Evolutionary conservation across 2,888 invertebrate genomes (phyloP), one percentile per base, ranked within the genome.

Genomic region (Sussaba pulchella): DNA sequence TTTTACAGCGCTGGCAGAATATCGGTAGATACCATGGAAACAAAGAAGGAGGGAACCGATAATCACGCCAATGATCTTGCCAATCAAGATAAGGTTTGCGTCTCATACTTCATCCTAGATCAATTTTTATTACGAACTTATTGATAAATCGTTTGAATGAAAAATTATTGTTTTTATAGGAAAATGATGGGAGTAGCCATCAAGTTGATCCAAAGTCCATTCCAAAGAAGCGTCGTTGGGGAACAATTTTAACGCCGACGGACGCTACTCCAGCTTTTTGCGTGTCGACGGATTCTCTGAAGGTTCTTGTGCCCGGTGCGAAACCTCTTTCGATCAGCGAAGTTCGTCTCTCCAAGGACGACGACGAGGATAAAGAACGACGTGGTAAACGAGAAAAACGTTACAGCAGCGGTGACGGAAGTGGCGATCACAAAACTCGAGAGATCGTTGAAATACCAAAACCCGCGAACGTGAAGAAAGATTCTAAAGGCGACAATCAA

Each of bases 241-340:
- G 93, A 45, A 90, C 90, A 12, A 89, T 91, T 71, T 86, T 89
- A 21, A 82, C 84, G 54, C 84, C 89, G 12, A 89, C 91, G 8
- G 90, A 94, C 41, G 94, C 94, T 71, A 94, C 94, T 75, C 95
- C 95, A 71, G 94, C 95, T 24, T 93, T 96, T 81, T 95, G 95
- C 39, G 96, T 96, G 87, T 96, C 96, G 12, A 95, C 96, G 19
- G 96, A 96, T 92, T 94, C 96, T 43, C 92, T 96, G 2, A 96
- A 96, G 92, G 93, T 93, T 41, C 83, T 93, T 43, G 93, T 93
- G 50, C 93, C 93, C 64, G 93, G 93, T 73, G 93, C 93, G 17
- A 93, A 92, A 81, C 93, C 93, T 63, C 84, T 93, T 69, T 88
- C 93, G 0, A 89, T 92, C n/a, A 91, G 90, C 43, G 93, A 93